Evolutionary conservation across 1,140 invertebrate genomes (phyloP), one percentile per base, ranked within the genome.

Genomic region (Lepidurus apus): DNA sequence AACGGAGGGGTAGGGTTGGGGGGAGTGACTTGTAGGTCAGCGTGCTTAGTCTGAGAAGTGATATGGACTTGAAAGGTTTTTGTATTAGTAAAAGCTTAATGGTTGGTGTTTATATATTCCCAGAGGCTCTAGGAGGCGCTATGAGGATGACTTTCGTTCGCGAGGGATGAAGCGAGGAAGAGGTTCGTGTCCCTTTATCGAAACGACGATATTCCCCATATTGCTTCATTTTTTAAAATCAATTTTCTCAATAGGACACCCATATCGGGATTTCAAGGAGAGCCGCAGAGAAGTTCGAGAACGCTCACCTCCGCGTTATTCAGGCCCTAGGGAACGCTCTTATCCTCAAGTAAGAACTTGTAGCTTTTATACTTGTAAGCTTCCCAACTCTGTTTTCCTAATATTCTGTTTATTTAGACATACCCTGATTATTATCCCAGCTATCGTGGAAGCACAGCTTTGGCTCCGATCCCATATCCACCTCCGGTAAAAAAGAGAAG

Each of bases 391-490:
- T 13, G 2, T 74, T 80, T 45, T 75, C 43, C 10, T n/a, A 76
- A 42, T 76, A 53, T 74, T 65, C 53, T 78, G 43, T 65, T 83
- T 83, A 43, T 83, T 85, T 83, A 82, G 82, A 0, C 86, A 85
- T 82, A 82, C 82, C 80, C 85, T 86, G 80, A 86, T 84, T 79
- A 83, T 83, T 34, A 78, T 80, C 17, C 44, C 79, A 43, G 83
- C 81, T 83, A 85, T 53, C 83, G 84, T 79, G 81, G 81, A 42
- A 81, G 84, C 78, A 83, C 84, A 65, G 83, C 84, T 44, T 82
- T 85, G 78, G 83, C 84, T 13, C 83, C 84, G 17, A 82, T 85
- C 77, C 83, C 85, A 42, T 86, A 85, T 83, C 84, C 84, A 75
- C 84, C 84, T 47, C 85, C 84, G 17, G 85, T 86, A 84, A 83